Base-by-base conservation (phyloP, 2,888 invertebrate species). In the Autographa pulchrina region DNA sequence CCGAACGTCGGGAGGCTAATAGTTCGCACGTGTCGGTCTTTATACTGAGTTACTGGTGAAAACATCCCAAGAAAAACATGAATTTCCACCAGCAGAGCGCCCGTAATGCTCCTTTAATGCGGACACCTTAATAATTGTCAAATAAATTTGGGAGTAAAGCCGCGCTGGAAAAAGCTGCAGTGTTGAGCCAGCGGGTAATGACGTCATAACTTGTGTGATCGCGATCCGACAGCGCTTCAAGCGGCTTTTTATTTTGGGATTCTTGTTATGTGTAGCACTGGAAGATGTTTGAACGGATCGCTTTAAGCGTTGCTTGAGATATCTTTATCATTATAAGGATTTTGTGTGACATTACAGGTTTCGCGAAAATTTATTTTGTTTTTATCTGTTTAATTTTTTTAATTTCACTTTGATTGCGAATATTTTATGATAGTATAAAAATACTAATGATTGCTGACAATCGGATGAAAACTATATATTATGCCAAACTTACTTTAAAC, bases 41-140 rank as follows among this genome's bases (percentile, higher is more conserved):
- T 89, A 90, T 87, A 82, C 92, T 94, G 94, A 95, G 89, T 93
- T 94, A 95, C 89, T 88, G 86, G 85, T 86, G 93, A 91, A 93
- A 93, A 93, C 94, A 93, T 92, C 93, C 93, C 91, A 93, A 94
- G 94, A 92, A 96, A 95, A 95, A 96, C 95, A 95, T 92, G 93
- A 92, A 92, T 94, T 94, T 92, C 93, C 94, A 89, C 85, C 86
- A 86, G 89, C 73, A 81, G 78, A 72, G 81, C 63, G 73, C 81
- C 81, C 3, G 81, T 94, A 94, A 94, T 92, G 92, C 91, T 77
- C 89, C 89, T 91, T 92, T 95, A 95, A 95, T 94, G 91, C 94
- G 93, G 93, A 93, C 94, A 94, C 95, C 94, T 95, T 94, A 78
- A 78, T 78, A 78, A 78, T 78, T 78, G 78, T 78, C 78, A 78